Percentiles rank a stretch among this genome's conserved stretches.
These are phyloP conservation scores for Corythornis leucogaster DNA, from an alignment of 2,797 vertebrate genomes.

Conservation along the genomic window DNA sequence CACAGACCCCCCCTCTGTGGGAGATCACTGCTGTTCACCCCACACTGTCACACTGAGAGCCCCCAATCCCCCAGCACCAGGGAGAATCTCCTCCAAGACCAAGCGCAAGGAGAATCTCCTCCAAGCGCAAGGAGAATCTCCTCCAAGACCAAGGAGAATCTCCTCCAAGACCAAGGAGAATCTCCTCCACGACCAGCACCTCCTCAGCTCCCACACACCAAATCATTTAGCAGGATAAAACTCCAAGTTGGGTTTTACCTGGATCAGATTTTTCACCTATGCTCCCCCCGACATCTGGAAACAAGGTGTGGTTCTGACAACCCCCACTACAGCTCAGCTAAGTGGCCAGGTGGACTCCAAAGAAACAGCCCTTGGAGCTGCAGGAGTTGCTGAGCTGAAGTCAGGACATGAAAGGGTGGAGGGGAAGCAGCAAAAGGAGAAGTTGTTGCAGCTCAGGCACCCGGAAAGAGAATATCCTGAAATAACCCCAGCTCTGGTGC, in stretches of 20 bases:
- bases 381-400: accelerated
- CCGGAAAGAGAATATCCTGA: neutral
- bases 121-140: too few species aligned
- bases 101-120: too few species aligned
- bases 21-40: neutral
- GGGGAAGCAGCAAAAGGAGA: neutral
- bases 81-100: too few species aligned
- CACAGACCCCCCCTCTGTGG: accelerated
- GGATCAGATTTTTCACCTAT: neutral
- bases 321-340: neutral
- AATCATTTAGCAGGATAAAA: neutral
- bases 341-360: neutral
- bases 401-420: neutral
- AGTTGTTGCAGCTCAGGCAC: neutral
- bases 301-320: neutral
- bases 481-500: neutral
- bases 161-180: too few species aligned
- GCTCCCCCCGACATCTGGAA: neutral
- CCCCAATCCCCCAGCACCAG: neutral
- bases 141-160: too few species aligned
- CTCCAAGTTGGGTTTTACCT: neutral
- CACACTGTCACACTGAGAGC: accelerated
- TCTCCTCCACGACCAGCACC: neutral
- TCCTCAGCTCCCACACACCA: accelerated
- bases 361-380: neutral